These are phyloP conservation scores for Bruchidius siliquastri DNA, from an alignment of 2,888 invertebrate genomes.

Conservation along the genomic window DNA sequence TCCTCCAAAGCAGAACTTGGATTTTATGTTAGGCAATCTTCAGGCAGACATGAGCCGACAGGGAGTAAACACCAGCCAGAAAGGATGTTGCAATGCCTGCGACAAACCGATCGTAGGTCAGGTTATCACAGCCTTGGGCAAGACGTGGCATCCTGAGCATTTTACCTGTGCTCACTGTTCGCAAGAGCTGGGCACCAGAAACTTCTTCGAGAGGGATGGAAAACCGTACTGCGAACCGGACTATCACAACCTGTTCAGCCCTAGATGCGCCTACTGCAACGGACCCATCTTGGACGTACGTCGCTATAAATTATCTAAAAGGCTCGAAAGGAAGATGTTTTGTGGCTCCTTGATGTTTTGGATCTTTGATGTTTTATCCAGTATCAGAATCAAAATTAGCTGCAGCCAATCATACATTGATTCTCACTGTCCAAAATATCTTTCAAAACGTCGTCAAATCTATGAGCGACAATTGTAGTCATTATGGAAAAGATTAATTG, in stretches of 20 bases:
- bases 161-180: constrained; percentile 97
- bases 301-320: constrained; percentile 1
- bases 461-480: no score
- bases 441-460: constrained; percentile 1
- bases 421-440: not conserved
- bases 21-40: constrained; percentile 85
- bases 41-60: constrained; percentile 98
- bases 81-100: constrained; percentile 98
- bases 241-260: constrained; percentile 97
- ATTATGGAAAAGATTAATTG: no score
- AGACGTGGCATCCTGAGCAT: constrained; percentile 99
- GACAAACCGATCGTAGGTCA: constrained; percentile 99
- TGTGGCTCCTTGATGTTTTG: not conserved
- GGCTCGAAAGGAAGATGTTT: not conserved
- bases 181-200: constrained; percentile 92
- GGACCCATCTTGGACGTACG: constrained; percentile 95
- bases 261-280: constrained; percentile 97
- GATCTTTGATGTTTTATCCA: no score
- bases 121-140: constrained; percentile 94
- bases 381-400: no score
- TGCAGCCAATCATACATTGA: no score
- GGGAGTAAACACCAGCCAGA: constrained; percentile 97
- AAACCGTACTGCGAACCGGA: constrained; percentile 97
- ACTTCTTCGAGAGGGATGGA: constrained; percentile 97
- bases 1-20: constrained; percentile 53